Evolutionary conservation across 2,113 vertebrate genomes (phyloP).

Genomic region (Chitala chitala): DNA sequence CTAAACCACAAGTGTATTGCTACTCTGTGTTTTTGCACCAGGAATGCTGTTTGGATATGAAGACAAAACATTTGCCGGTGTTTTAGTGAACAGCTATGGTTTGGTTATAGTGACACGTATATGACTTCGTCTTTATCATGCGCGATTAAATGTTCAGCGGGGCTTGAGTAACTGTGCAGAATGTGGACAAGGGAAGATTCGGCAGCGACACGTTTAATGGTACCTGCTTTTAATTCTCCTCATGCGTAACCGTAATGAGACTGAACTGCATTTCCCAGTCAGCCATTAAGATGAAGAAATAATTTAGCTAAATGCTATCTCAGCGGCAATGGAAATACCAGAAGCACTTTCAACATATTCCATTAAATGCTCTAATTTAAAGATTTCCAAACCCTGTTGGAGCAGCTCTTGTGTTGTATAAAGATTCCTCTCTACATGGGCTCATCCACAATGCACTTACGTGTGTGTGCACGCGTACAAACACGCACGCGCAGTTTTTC

Average conservation of each 20-base stretch:
- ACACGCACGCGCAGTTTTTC: no score
- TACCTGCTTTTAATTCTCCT: not conserved
- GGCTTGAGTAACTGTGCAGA: no score
- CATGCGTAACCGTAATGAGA: not conserved
- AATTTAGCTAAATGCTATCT: conserved; percentile 1
- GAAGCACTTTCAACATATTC: not conserved
- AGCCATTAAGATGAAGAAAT: not conserved
- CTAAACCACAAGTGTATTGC: no score
- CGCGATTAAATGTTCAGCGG: no score
- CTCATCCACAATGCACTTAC: not conserved
- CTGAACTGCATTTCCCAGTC: not conserved
- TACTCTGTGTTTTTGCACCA: no score
- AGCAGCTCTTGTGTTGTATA: not conserved
- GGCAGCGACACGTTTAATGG: not conserved
- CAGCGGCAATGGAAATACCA: not conserved
- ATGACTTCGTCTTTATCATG: no score
- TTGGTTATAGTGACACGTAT: no score
- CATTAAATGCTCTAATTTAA: not conserved
- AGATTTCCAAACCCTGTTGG: not conserved
- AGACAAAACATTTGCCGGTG: no score
- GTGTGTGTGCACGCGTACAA: not conserved
- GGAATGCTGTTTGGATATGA: no score
- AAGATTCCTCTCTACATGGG: no score
- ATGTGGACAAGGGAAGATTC: no score
- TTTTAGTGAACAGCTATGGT: no score